These are phyloP conservation scores for Phalacrocorax brasilianus DNA, from an alignment of 2,113 vertebrate species.

Conservation along the genomic window DNA sequence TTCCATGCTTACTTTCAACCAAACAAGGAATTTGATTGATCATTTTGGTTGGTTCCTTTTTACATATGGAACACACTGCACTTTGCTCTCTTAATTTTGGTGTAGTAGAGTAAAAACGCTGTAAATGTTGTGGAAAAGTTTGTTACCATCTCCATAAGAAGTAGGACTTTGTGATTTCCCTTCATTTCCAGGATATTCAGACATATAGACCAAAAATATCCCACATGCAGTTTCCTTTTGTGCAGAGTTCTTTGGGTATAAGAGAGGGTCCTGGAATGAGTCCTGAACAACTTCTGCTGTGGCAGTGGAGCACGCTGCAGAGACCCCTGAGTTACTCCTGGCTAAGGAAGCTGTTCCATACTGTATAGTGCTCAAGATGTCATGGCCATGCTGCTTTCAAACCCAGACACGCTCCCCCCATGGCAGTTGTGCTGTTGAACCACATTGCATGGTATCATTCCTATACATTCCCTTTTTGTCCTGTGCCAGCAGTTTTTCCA, in stretches of 20 bases:
- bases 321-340: background rate
- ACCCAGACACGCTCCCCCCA: background rate
- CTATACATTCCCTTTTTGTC: background rate
- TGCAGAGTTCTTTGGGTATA: background rate
- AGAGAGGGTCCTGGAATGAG: background rate
- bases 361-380: background rate
- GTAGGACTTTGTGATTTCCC: background rate
- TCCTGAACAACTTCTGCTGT: background rate
- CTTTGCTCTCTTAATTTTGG: background rate
- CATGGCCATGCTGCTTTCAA: background rate
- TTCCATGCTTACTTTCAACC: background rate
- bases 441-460: background rate
- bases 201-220: background rate
- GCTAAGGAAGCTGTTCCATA: background rate
- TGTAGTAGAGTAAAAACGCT: background rate
- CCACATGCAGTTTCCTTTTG: background rate
- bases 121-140: background rate
- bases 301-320: background rate
- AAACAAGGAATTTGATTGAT: background rate
- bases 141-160: background rate
- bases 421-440: background rate
- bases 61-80: background rate
- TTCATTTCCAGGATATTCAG: background rate
- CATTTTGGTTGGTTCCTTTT: background rate
- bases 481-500: background rate